Base-by-base conservation (phyloP, 2,113 vertebrate species). In the Gulo gulo region DNA sequence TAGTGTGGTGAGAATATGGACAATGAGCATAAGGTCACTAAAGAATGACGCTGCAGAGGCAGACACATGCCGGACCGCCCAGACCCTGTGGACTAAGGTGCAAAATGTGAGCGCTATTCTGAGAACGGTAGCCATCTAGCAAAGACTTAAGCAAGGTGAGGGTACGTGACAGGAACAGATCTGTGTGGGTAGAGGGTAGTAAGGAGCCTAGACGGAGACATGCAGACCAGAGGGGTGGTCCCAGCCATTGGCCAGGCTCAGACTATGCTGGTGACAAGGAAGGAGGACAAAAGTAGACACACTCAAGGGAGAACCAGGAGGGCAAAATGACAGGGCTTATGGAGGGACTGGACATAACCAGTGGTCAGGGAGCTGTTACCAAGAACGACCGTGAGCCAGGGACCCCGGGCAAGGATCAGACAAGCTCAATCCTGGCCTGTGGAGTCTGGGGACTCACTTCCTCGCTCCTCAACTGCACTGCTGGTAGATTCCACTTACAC, bases 391-490 rank as follows among this genome's bases (percentile, higher is more conserved):
- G 1, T 12, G 24, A 94, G 82, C 47, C 36, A 6, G 47, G 12
- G 16, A 57, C 23, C 31, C 18, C 4, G 4, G 2, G 20, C 12
- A 24, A 73, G 50, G 21, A 39, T 74, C 82, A 71, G 52, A 73
- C 4, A 13, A 84, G 23, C 67, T 31, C 39, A 20, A 65, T 23
- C 9, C 23, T 50, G 55, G 10, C n/a, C 84, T 34, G 59, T 24
- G 7, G 76, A 83, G 26, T 34, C 76, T 34, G 36, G 42, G 50
- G 29, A 21, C 79, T 24, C 12, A 45, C 18, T 2, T 45, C 78
- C 59, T 73, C 6, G 0, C 7, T 55, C 10, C 47, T 80, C 36
- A 0, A 6, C 29, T 39, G 76, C 24, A 42, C 2, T 1, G 5
- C 82, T 20, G 34, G 34, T 7, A 39, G 4, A n/a, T 15, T 20